Evolutionary conservation across 1,140 invertebrate genomes (phyloP).

Genomic region (Pseudomyrmex flavicornis): DNA sequence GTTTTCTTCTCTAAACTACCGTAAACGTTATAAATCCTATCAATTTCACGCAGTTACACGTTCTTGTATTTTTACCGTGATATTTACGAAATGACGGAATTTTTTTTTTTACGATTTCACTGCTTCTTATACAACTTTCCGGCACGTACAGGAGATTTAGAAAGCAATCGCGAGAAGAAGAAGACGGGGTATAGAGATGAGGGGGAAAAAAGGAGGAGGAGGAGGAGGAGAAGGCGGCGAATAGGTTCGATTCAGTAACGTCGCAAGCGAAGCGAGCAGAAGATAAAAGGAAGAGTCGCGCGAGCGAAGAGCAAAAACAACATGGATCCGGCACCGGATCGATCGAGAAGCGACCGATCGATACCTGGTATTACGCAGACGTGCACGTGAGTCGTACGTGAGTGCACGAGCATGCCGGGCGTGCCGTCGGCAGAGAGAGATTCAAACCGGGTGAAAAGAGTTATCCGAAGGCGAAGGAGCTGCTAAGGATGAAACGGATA

Average conservation of each 20-base stretch:
- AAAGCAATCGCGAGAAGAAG: slow-evolving; percentile 63
- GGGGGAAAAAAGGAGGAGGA: too few relatives aligned
- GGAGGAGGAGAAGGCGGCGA: slow-evolving; percentile 22
- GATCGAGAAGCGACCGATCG: slow-evolving; percentile 73
- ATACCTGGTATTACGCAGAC: slow-evolving; percentile 83
- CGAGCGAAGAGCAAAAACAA: slow-evolving; percentile 76
- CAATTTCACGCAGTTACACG: slow-evolving; percentile 8
- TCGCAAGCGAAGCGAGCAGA: slow-evolving; percentile 74
- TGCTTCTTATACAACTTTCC: slow-evolving; percentile 36
- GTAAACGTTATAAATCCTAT: slow-evolving; percentile 28
- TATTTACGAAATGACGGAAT: neutral
- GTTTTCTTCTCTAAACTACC: neutral
- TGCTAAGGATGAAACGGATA: slow-evolving; percentile 32
- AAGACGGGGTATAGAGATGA: too few relatives aligned
- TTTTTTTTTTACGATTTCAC: slow-evolving; percentile 21
- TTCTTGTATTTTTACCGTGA: slow-evolving; percentile 24
- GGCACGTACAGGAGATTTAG: slow-evolving; percentile 68
- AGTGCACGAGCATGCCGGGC: slow-evolving; percentile 69
- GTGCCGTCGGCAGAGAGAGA: slow-evolving; percentile 30
- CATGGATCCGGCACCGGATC: slow-evolving; percentile 76
- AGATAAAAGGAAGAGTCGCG: slow-evolving; percentile 70
- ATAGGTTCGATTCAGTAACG: slow-evolving; percentile 72
- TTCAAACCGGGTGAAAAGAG: slow-evolving; percentile 56
- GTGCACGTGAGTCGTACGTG: slow-evolving; percentile 78
- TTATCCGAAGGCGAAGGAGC: neutral